Evolutionary conservation across 2,797 vertebrate species (phyloP).

Genomic region (Sphenopsis melanotis): DNA sequence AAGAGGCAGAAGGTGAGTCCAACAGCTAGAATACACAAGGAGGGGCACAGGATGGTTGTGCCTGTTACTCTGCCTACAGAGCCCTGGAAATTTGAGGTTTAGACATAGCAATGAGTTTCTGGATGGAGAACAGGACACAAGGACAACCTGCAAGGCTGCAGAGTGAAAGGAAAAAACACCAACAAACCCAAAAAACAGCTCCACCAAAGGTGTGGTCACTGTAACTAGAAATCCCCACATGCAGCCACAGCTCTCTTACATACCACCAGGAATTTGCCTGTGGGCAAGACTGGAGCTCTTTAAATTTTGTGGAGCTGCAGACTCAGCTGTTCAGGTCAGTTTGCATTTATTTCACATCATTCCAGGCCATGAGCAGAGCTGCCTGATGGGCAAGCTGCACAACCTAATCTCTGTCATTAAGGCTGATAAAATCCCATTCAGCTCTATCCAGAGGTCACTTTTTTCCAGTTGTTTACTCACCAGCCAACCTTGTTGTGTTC

Average conservation of each 20-base stretch:
- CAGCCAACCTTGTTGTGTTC: neutral
- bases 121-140: neutral
- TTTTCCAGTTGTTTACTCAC: neutral
- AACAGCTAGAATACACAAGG: neutral
- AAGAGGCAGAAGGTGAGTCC: neutral
- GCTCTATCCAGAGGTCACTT: neutral
- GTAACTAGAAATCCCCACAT: neutral
- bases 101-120: neutral
- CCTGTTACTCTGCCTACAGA: neutral
- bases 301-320: neutral
- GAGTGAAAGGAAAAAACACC: neutral
- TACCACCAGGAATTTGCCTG: neutral
- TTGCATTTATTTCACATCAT: neutral
- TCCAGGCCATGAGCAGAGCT: neutral
- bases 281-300: neutral
- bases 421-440: neutral
- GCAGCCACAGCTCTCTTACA: neutral
- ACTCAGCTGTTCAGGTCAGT: neutral
- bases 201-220: neutral
- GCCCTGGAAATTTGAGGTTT: neutral
- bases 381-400: neutral
- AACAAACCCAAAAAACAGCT: accelerated
- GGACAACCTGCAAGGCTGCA: neutral
- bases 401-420: neutral
- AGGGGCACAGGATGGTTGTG: neutral